Evolutionary conservation across 2,888 invertebrate genomes (phyloP), one percentile per base, ranked within the genome.

Genomic region (Elysia crispata): DNA sequence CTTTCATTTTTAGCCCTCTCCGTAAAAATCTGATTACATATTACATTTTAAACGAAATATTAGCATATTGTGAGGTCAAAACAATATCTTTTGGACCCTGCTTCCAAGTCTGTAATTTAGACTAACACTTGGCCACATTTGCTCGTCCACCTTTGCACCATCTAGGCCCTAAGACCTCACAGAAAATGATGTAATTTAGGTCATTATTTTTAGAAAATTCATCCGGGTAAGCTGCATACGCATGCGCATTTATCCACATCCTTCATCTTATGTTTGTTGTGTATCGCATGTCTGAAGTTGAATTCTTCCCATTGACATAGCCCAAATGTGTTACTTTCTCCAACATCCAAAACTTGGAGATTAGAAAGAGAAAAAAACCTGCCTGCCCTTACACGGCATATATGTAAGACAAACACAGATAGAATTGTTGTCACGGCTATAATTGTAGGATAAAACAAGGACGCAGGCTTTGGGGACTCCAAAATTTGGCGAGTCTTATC

Each of bases 191-290:
- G 83, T 83, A 79, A 83, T 83, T 70, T 79, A 70, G 79, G 80
- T 79, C 78, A 81, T 70, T 84, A 84, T 81, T 76, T 82, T 80
- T 81, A 82, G 81, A 73, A 75, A 73, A 60, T 54, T 73, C 82
- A 83, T 83, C 83, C 83, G 84, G 84, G 83, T 77, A 70, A 80
- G 31, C 49, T 18, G 18, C n/a, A 20, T 25, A 76, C 82, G 84
- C 84, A 84, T 84, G 84, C 84, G 50, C 83, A 80, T 54, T 64
- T 54, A 11, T 64, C 69, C 60, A 83, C 79, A 81, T 84, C 83
- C 84, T 81, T 76, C 83, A 81, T 82, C 80, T 84, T 82, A 78
- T 84, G 83, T 83, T 81, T 83, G 82, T 81, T 81, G 83, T 67
- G 76, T 67, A 80, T 83, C 82, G 81, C 76, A 76, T 80, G 76